phyloP scores from a whole-genome alignment of 2,113 vertebrate genomes.

The Lucifuga dentata region DNA sequence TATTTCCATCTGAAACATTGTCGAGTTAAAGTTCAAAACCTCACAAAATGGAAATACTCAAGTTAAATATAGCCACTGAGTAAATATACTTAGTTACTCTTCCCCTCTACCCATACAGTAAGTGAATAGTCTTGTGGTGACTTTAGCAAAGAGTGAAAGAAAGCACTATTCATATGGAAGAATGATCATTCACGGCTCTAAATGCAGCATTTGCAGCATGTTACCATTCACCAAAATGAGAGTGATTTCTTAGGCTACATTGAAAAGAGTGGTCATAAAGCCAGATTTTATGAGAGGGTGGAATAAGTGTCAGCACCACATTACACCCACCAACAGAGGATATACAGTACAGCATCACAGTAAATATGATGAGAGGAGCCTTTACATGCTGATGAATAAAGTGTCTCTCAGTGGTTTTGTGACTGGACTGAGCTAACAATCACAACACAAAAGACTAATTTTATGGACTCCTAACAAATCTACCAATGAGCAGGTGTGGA shows the following conservation, averaged over 20 bases:
- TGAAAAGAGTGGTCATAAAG: slow-evolving; percentile 51
- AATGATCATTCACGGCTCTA: slow-evolving; percentile 56
- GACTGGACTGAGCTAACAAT: neutral
- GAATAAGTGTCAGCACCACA: slow-evolving; percentile 58
- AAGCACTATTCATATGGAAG: slow-evolving; percentile 55
- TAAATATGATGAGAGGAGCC: neutral
- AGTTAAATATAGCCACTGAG: no score
- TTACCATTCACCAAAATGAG: slow-evolving; percentile 47
- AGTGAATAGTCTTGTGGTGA: neutral
- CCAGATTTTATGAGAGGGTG: slow-evolving; percentile 65
- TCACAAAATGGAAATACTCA: no score
- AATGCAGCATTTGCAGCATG: slow-evolving; percentile 64
- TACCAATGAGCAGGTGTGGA: neutral
- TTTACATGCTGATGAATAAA: slow-evolving; percentile 6
- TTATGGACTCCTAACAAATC: neutral
- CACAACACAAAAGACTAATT: neutral
- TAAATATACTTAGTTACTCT: no score
- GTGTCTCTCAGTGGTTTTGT: neutral
- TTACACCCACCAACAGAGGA: slow-evolving; percentile 3
- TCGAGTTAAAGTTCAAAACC: no score
- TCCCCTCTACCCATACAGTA: neutral
- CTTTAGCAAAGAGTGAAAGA: slow-evolving; percentile 27
- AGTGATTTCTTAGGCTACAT: slow-evolving; percentile 35
- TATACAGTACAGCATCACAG: slow-evolving; percentile 11
- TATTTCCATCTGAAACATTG: no score